Conservation (phyloP, 2,113 vertebrate species). For the Gambusia holbrooki region DNA sequence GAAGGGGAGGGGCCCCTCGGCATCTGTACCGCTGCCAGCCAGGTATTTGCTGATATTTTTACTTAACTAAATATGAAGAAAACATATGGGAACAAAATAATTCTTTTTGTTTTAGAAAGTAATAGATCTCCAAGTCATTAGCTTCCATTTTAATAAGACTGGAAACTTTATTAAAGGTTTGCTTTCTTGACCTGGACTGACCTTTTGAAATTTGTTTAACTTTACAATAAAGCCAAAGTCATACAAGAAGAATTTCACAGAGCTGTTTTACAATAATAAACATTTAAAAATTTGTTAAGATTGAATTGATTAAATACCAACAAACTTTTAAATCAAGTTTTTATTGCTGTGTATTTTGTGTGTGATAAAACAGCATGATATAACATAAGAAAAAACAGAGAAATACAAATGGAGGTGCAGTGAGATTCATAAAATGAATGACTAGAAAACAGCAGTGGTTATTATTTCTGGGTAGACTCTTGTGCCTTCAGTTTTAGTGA, state of each 20-base stretch:
- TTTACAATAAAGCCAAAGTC: background rate
- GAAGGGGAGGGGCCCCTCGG: slow-evolving; percentile 54
- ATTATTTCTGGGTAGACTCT: background rate
- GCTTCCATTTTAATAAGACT: background rate
- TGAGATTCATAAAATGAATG: background rate
- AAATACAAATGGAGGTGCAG: background rate
- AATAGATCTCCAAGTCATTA: too few species aligned
- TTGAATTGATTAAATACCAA: background rate
- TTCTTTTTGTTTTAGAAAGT: background rate
- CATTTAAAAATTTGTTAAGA: background rate
- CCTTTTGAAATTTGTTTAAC: background rate
- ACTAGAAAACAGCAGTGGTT: background rate
- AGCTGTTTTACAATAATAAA: background rate
- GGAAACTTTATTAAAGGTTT: slow-evolving; percentile 1
- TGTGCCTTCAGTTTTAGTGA: background rate
- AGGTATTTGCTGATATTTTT: background rate
- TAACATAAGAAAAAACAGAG: background rate
- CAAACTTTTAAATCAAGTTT: background rate
- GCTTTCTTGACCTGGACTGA: background rate
- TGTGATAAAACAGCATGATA: background rate
- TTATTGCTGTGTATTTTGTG: background rate
- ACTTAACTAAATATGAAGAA: background rate
- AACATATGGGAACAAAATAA: background rate
- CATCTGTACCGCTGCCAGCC: slow-evolving; percentile 47
- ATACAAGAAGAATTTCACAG: background rate